Percentiles rank a stretch among this genome's conserved stretches.
Conservation (phyloP, 2,113 vertebrate genomes). For the Porphyrio hochstetteri region DNA sequence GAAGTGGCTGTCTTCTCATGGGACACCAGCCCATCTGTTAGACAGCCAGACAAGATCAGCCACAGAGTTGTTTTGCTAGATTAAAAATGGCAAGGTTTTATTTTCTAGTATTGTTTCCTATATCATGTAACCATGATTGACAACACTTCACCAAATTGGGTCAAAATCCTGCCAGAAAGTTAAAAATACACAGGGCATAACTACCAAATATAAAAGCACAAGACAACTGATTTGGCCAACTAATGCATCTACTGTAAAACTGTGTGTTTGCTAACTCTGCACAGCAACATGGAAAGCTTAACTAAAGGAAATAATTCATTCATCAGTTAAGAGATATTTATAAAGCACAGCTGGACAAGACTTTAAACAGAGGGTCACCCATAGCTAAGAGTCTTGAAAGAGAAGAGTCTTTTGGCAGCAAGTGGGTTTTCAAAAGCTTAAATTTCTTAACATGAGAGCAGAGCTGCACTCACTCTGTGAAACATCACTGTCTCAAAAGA, state of each 20-base stretch:
- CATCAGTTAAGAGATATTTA: slow-evolving; percentile 41
- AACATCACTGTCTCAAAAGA: slow-evolving; percentile 12
- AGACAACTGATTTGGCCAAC: not conserved
- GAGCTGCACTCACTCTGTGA: not conserved
- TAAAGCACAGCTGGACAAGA: slow-evolving; percentile 39
- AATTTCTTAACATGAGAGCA: not conserved
- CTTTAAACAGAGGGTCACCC: slow-evolving; percentile 31
- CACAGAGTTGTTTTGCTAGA: slow-evolving; percentile 38
- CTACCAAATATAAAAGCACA: not conserved
- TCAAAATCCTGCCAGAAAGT: not conserved
- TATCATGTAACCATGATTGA: not conserved
- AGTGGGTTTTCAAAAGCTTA: slow-evolving; percentile 6
- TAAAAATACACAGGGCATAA: not conserved
- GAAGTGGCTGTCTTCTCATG: slow-evolving; percentile 62
- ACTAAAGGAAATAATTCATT: slow-evolving; percentile 42
- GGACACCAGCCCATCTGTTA: slow-evolving; percentile 58
- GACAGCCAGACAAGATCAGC: slow-evolving; percentile 44
- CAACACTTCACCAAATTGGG: not conserved
- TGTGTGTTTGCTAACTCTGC: not conserved
- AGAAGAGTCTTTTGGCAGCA: slow-evolving; percentile 18
- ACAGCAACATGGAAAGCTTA: not conserved
- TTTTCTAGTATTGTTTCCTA: slow-evolving; percentile 21
- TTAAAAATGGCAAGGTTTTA: slow-evolving; percentile 20
- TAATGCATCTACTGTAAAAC: not conserved
- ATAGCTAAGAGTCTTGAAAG: not conserved